Evolutionary conservation across 2,888 invertebrate species (phyloP).

Genomic region (Sympetrum striolatum): DNA sequence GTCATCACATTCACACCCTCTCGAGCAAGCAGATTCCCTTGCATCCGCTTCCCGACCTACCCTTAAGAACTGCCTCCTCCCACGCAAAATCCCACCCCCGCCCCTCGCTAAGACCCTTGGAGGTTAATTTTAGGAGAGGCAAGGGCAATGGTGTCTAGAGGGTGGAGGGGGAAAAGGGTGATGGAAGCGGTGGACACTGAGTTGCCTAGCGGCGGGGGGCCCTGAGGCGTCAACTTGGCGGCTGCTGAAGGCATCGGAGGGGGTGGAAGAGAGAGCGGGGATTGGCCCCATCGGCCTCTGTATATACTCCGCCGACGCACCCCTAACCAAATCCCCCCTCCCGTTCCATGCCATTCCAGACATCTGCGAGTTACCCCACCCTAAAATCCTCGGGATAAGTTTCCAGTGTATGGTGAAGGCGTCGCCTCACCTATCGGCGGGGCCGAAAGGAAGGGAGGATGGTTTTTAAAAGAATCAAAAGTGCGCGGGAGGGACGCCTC

Average conservation of each 20-base stretch:
- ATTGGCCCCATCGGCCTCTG: constrained; percentile 18
- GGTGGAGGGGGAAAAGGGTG: background rate
- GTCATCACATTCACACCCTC: constrained; percentile 44
- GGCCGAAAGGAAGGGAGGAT: background rate
- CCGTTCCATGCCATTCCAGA: background rate
- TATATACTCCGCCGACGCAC: background rate
- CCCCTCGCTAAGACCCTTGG: background rate
- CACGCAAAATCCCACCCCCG: background rate
- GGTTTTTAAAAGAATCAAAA: background rate
- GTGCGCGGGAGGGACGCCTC: background rate
- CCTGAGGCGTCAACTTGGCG: constrained; percentile 28
- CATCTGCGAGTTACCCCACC: constrained; percentile 10
- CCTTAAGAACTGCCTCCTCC: background rate
- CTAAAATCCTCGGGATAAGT: background rate
- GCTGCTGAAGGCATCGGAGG: constrained; percentile 13
- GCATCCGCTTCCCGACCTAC: constrained; percentile 38
- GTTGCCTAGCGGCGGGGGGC: constrained; percentile 14
- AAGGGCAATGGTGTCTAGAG: background rate
- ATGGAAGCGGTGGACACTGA: background rate
- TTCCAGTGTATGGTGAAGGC: constrained; percentile 28
- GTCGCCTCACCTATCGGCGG: background rate
- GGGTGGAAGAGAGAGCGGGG: background rate
- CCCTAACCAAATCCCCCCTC: background rate
- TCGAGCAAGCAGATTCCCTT: background rate
- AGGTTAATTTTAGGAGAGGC: constrained; percentile 42